These are phyloP conservation scores for Umimayanthus kanabou DNA, from an alignment of 92 coral and sea anemone species.

Conservation along the genomic window DNA sequence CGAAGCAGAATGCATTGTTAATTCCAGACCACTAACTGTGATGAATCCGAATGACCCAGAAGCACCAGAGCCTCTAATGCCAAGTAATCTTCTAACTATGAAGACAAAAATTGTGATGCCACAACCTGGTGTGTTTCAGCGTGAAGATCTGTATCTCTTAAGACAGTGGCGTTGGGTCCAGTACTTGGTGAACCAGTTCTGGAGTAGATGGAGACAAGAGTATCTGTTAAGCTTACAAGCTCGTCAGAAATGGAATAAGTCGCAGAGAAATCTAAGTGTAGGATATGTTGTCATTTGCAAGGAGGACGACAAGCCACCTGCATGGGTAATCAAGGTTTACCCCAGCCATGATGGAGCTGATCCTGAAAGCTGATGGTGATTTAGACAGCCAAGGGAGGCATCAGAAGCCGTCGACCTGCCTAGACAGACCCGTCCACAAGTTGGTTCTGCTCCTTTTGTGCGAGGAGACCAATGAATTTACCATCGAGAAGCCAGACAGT, in stretches of 20 bases:
- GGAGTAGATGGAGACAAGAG: conserved; percentile 41
- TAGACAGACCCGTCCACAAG: conserved; percentile 43
- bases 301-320: conserved; percentile 43
- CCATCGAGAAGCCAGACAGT: conserved; percentile 35
- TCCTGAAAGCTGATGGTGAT: conserved; percentile 36
- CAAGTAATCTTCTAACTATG: conserved; percentile 34
- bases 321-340: conserved; percentile 30
- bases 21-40: conserved; percentile 46
- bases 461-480: conserved; percentile 43
- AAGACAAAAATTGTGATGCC: conserved; percentile 39
- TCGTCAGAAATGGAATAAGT: conserved; percentile 30
- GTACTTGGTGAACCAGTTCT: conserved; percentile 37
- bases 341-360: conserved; percentile 34
- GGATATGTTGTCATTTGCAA: conserved; percentile 42
- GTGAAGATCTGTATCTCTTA: conserved; percentile 26
- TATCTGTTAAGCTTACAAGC: conserved; percentile 40
- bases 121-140: conserved; percentile 29
- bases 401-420: conserved; percentile 4
- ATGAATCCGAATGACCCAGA: conserved; percentile 35
- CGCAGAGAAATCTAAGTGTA: conserved; percentile 21
- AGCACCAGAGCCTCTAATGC: conserved; percentile 45
- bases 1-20: conserved; percentile 41
- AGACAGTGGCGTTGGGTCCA: conserved; percentile 41
- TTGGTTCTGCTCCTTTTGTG: conserved; percentile 2
- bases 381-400: conserved; percentile 39